These are phyloP conservation scores for Selenia dentaria DNA, from an alignment of 2,888 invertebrate species.

Conservation along the genomic window DNA sequence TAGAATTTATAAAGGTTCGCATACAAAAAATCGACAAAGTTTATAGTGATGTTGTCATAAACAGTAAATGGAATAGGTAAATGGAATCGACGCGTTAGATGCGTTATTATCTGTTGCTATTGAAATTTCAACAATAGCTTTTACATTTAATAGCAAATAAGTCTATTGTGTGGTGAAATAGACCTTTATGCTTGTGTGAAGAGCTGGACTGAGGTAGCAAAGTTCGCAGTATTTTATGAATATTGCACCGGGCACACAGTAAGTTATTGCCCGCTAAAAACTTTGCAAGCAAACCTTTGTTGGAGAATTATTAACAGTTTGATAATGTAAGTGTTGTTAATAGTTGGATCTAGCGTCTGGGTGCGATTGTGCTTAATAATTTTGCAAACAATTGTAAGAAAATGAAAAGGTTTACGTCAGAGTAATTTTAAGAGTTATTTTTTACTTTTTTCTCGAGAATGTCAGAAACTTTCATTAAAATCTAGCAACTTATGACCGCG, in stretches of 20 bases:
- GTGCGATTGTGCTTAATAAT: too few relatives aligned
- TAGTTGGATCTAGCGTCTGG: too few relatives aligned
- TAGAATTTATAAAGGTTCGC: conserved; percentile 14
- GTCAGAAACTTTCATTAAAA: too few relatives aligned
- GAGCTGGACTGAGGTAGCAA: conserved; percentile 16
- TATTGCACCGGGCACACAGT: conserved; percentile 12
- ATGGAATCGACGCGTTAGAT: conserved; percentile 50
- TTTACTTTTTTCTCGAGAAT: too few relatives aligned
- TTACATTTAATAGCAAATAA: conserved; percentile 55
- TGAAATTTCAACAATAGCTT: conserved; percentile 45
- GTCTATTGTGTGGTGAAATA: conserved; percentile 36
- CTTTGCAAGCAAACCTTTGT: conserved; percentile 1
- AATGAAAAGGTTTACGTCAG: too few relatives aligned
- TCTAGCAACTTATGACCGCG: too few relatives aligned
- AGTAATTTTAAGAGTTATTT: too few relatives aligned
- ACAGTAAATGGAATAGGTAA: conserved; percentile 48
- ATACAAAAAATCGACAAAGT: conserved; percentile 20
- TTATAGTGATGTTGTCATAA: conserved; percentile 55
- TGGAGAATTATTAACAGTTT: not conserved
- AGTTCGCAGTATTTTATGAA: conserved; percentile 23
- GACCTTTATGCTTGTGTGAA: conserved; percentile 27
- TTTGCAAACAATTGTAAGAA: too few relatives aligned
- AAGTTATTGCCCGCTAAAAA: conserved; percentile 20
- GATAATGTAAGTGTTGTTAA: not conserved
- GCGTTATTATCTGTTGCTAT: conserved; percentile 43